A percentile compares a stretch with the other conserved stretches of the same genome.
phyloP scores from a whole-genome alignment of 2,888 invertebrate species.

The Digitonthophagus gazella region DNA sequence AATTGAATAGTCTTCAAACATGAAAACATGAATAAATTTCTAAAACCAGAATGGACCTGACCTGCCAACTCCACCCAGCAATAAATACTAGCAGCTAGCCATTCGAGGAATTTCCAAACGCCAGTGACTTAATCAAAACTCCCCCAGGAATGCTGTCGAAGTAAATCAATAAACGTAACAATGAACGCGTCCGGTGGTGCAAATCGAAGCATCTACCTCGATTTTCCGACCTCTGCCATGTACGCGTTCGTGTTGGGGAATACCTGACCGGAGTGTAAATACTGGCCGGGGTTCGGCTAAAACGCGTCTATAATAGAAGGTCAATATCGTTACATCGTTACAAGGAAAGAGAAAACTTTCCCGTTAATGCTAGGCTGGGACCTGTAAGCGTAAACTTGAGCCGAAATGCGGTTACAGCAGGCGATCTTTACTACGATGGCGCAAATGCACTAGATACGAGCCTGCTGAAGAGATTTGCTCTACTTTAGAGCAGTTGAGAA shows the following conservation, averaged over 20 bases:
- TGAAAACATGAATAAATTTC: background rate
- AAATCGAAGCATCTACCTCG: background rate
- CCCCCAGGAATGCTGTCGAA: background rate
- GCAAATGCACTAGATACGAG: background rate
- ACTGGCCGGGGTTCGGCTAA: background rate
- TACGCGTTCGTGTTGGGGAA: too few relatives aligned
- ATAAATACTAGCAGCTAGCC: background rate
- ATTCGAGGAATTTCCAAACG: background rate
- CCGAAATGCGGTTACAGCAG: background rate
- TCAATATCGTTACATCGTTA: background rate
- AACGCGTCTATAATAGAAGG: background rate
- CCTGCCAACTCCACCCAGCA: background rate
- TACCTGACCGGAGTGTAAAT: too few relatives aligned
- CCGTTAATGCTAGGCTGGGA: too few relatives aligned
- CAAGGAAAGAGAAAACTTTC: background rate
- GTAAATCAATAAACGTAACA: background rate
- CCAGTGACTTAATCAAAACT: background rate
- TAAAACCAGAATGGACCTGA: background rate
- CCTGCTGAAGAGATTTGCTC: background rate
- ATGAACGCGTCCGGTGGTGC: background rate
- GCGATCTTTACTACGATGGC: background rate
- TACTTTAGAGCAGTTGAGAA: background rate
- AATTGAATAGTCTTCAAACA: too few relatives aligned
- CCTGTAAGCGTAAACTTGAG: background rate
- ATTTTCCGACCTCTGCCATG: background rate